Evolutionary conservation across 2,113 vertebrate species (phyloP), one percentile per base, ranked within the genome.

Genomic region (Thalassoma bifasciatum): DNA sequence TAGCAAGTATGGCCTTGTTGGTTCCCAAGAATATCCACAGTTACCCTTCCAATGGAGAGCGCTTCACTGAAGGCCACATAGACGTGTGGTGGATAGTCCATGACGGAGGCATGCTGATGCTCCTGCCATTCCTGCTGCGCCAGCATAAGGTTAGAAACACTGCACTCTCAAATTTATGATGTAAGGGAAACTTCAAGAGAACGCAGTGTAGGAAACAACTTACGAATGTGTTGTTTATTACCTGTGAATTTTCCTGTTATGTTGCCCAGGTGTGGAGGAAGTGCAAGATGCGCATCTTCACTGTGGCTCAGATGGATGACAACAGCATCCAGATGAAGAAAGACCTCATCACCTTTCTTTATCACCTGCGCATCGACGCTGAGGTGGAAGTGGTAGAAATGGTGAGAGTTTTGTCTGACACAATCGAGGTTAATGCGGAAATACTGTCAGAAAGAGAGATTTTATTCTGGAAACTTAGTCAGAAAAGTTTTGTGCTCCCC

Each of bases 311-410:
- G 91, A 95, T 99, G 95, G 98, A 99, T 0, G 98, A 99, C 90
- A 99, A 99, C 70, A 99, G 98, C 88, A 99, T 99, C 89, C 98
- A 99, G 93, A 99, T 99, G 98, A 99, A 98, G 86, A 99, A 99
- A 84, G 98, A 99, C 91, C 91, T 99, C 82, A 94, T 96, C 46
- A 99, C 94, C 0, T 99, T 99, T 91, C 94, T 99, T 63, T 99
- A 99, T 86, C 98, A 99, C 82, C 91, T 99, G 78, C 96, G 98
- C 24, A 97, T 99, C 65, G 95, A 95, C 0, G 98, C 98, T 0
- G 96, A 95, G 63, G 97, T 99, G 62, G 98, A 99, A 86, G 98
- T 99, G 83, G 97, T 99, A 83, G 98, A 99, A 90, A 96, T 99
- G 98, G 98, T 99, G 92, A 93, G 93, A 83, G 42, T 81, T 58